These are phyloP conservation scores for Esox niger DNA, from an alignment of 2,113 vertebrate genomes.

Conservation along the genomic window DNA sequence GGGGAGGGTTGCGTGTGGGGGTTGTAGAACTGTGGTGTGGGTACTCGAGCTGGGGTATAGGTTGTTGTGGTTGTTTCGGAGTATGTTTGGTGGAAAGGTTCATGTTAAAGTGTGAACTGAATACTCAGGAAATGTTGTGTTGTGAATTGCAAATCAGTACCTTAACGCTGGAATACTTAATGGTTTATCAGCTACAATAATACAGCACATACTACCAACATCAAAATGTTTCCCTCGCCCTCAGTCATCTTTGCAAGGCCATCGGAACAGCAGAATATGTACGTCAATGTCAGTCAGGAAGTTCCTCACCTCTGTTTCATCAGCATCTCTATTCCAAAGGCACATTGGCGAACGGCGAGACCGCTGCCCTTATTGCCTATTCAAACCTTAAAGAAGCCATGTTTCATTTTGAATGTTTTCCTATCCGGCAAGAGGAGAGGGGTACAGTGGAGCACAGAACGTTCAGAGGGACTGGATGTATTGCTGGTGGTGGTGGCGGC, in stretches of 20 bases:
- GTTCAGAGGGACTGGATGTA: constrained; percentile 14
- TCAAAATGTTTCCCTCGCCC: no score
- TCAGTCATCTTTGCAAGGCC: no score
- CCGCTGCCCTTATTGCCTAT: no score
- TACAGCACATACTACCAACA: no score
- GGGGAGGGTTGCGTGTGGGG: constrained; percentile 33
- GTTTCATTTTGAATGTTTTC: constrained; percentile 47
- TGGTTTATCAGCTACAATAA: no score
- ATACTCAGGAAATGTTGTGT: background rate
- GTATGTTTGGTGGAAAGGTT: background rate
- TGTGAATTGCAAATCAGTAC: background rate
- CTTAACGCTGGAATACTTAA: no score
- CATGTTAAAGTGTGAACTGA: constrained; percentile 8
- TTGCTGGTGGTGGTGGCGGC: constrained; percentile 30
- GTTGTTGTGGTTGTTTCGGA: background rate
- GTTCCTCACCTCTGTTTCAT: no score
- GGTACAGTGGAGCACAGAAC: constrained; percentile 5
- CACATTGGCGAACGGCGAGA: no score
- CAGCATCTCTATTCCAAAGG: no score
- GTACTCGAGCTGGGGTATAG: background rate
- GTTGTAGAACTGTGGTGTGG: constrained; percentile 24
- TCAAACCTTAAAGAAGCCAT: no score
- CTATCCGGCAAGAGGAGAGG: background rate
- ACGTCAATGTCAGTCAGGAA: no score
- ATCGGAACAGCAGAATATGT: no score